These are phyloP conservation scores for Phalloptychus januarius DNA, from an alignment of 2,797 vertebrate species.

Conservation along the genomic window DNA sequence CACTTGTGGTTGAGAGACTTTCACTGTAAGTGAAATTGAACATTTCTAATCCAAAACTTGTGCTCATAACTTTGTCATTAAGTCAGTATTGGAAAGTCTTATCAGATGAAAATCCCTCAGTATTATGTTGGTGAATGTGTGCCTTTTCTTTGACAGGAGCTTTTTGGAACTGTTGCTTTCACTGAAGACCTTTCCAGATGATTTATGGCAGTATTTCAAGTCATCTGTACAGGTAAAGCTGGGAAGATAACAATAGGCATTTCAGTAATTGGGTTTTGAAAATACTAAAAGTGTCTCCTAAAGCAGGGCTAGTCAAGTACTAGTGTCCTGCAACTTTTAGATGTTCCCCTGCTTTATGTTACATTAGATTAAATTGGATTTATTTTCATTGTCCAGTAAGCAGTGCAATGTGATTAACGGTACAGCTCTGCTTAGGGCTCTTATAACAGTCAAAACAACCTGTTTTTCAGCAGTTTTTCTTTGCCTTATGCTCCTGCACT, in stretches of 20 bases:
- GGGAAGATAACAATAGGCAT: background rate
- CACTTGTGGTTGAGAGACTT: constrained; percentile 90
- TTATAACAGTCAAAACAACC: too few relatives aligned
- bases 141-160: constrained; percentile 79
- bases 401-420: too few relatives aligned
- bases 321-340: background rate
- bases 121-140: background rate
- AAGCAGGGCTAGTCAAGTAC: background rate
- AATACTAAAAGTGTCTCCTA: background rate
- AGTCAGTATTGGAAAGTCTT: background rate
- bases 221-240: constrained; percentile 88
- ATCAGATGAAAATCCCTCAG: background rate
- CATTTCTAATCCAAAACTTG: background rate
- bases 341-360: background rate
- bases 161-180: constrained; percentile 94
- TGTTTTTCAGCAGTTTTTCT: too few relatives aligned
- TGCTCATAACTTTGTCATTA: background rate
- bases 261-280: background rate
- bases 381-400: too few relatives aligned
- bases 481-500: too few relatives aligned
- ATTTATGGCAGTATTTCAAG: constrained; percentile 89
- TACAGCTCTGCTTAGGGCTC: too few relatives aligned
- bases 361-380: too few relatives aligned
- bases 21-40: constrained; percentile 87
- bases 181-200: constrained; percentile 86